These are phyloP conservation scores for Daboia siamensis DNA, from an alignment of 2,113 vertebrate species.

Conservation along the genomic window DNA sequence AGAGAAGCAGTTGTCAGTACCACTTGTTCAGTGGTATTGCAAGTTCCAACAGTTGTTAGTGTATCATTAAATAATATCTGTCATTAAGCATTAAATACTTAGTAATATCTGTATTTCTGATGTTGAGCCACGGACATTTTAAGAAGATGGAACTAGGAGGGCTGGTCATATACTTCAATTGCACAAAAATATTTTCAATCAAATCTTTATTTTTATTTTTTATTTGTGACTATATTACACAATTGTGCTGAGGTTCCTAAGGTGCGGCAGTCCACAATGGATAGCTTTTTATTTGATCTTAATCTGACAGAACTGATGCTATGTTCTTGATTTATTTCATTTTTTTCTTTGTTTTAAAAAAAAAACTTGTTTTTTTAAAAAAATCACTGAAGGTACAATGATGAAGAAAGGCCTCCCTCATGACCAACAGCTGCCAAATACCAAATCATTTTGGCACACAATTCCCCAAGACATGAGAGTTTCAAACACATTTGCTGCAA, in stretches of 20 bases:
- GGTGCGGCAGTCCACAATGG: background rate
- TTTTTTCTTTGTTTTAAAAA: background rate
- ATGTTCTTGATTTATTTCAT: too few relatives aligned
- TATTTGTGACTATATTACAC: background rate
- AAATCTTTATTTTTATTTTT: background rate
- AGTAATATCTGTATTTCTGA: background rate
- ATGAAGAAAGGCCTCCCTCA: background rate
- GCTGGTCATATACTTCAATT: background rate
- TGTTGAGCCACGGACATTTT: background rate
- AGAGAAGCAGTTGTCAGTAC: background rate
- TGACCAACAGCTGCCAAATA: background rate
- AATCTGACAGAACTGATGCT: background rate
- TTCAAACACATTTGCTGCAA: background rate
- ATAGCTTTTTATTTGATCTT: background rate
- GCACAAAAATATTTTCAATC: background rate
- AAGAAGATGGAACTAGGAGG: background rate
- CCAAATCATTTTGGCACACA: background rate
- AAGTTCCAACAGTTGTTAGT: background rate
- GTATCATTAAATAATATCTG: background rate
- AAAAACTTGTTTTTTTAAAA: background rate
- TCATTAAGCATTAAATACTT: background rate
- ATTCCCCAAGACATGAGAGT: constrained; percentile 10
- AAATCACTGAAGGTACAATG: background rate
- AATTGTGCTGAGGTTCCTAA: background rate
- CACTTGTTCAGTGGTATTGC: background rate